Base-by-base conservation (phyloP, 2,113 vertebrate genomes). In the Kryptolebias marmoratus region DNA sequence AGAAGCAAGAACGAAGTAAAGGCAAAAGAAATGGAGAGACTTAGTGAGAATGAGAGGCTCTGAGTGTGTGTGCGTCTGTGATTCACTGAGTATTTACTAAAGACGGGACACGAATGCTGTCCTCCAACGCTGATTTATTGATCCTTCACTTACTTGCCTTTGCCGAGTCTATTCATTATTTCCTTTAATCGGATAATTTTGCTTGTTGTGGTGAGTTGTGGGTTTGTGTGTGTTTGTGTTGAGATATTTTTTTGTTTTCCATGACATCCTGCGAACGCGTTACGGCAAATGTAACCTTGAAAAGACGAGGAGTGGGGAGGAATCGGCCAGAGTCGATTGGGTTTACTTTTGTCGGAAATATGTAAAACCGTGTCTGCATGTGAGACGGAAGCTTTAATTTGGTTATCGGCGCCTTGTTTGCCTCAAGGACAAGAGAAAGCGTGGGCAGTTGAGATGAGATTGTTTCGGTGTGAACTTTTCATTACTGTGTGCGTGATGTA, bases 81-180 rank as follows among this genome's bases (percentile, higher is more conserved):
- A 88, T 84, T 88, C 72, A 89, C 36, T 63, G 77, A 82, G 73
- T 86, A 87, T 89, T 90, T 85, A 85, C 81, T 55, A 70, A 76
- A 80, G 73, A 54, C 42, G 50, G 58, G 66, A 77, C 70, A 69
- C 50, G 50, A 55, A 75, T 10, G 27, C 62, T 53, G 16, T 70
- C 36, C 59, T 71, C 15, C 56, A 58, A 64, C 65, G 69, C 69
- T 77, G 66, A 84, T 74, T 84, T 70, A 36, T 82, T 64, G 44
- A 56, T 81, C 72, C 32, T 83, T 60, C 48, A 83, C 78, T 69
- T 67, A 50, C 79, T 81, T 81, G 39, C 65, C 71, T 79, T 75
- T 73, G 58, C 75, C 80, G 65, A 59, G 50, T 80, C 60, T 68
- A 36, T 54, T 61, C 7, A 18, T 61, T 62, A 56, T 80, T 80